Percentiles rank a stretch among this genome's conserved stretches.
Evolutionary conservation across 1,140 invertebrate species (phyloP).

Genomic region (Macrobrachium rosenbergii): DNA sequence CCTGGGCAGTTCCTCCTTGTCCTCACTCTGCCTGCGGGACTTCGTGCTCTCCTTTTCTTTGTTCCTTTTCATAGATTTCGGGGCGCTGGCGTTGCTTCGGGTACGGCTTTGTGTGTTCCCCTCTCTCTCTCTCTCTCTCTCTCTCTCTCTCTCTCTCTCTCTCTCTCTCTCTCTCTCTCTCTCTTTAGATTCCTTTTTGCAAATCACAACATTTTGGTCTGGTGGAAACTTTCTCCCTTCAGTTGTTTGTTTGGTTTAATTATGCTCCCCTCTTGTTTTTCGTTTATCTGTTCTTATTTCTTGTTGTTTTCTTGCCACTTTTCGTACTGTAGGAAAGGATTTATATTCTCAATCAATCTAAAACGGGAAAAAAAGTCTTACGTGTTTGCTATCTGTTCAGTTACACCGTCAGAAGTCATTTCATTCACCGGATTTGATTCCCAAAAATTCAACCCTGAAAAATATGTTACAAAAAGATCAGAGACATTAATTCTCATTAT

Average conservation of each 20-base stretch:
- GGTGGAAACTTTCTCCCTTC: too few species aligned
- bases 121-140: not conserved
- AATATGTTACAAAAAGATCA: too few species aligned
- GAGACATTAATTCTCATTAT: too few species aligned
- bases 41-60: slow-evolving; percentile 10
- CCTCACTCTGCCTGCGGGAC: not conserved
- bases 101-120: too few species aligned
- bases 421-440: too few species aligned
- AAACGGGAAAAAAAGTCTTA: not conserved
- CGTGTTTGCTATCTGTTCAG: too few species aligned
- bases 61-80: slow-evolving; percentile 26
- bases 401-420: too few species aligned
- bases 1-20: not conserved
- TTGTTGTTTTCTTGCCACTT: not conserved
- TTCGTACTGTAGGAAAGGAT: not conserved
- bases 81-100: not conserved
- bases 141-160: slow-evolving; percentile 32
- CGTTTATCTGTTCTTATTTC: not conserved
- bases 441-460: too few species aligned
- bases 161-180: slow-evolving; percentile 33
- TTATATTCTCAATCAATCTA: not conserved
- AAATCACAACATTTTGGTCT: not conserved
- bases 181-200: not conserved
- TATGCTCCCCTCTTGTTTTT: not conserved
- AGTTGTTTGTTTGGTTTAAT: not conserved